Evolutionary conservation across 37 sponge, comb jelly and placozoan species (phyloP).

Genomic region (Oopsacas minuta): DNA sequence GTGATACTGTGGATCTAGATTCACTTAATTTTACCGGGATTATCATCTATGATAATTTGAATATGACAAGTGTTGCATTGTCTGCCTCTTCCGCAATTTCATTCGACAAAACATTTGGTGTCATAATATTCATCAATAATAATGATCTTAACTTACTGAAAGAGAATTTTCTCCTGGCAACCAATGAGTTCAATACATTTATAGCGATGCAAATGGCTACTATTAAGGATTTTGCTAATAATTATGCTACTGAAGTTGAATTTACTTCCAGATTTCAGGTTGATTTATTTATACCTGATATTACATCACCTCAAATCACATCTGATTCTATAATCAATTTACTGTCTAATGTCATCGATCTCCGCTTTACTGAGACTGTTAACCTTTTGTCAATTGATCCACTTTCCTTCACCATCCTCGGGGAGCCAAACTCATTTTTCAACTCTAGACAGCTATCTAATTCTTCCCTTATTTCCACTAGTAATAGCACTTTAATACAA

Average conservation of each 20-base stretch:
- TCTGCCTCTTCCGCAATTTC: slow-evolving; percentile 27
- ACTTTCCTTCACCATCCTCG: slow-evolving; percentile 29
- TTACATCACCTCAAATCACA: slow-evolving; percentile 33
- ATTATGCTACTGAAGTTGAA: slow-evolving; percentile 23
- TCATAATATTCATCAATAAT: slow-evolving; percentile 26
- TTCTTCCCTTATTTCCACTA: not conserved
- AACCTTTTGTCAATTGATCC: slow-evolving; percentile 42
- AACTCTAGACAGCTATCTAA: not conserved
- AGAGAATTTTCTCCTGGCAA: slow-evolving; percentile 30
- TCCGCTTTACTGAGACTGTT: slow-evolving; percentile 71
- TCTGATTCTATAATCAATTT: slow-evolving; percentile 44
- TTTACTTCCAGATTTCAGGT: slow-evolving; percentile 23
- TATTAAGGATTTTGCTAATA: slow-evolving; percentile 47
- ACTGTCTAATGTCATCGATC: slow-evolving; percentile 40
- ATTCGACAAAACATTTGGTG: slow-evolving; percentile 21
- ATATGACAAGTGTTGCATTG: slow-evolving; percentile 28
- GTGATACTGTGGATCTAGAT: slow-evolving; percentile 33
- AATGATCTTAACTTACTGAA: slow-evolving; percentile 36
- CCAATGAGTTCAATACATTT: slow-evolving; percentile 38
- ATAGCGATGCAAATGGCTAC: slow-evolving; percentile 31
- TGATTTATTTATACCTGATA: slow-evolving; percentile 28
- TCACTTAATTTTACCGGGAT: slow-evolving; percentile 29
- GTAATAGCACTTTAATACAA: slow-evolving; percentile 30
- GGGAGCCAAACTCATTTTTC: not conserved
- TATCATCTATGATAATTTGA: slow-evolving; percentile 36